Conservation (phyloP, 2,113 vertebrate genomes). For the Galbula dea region DNA sequence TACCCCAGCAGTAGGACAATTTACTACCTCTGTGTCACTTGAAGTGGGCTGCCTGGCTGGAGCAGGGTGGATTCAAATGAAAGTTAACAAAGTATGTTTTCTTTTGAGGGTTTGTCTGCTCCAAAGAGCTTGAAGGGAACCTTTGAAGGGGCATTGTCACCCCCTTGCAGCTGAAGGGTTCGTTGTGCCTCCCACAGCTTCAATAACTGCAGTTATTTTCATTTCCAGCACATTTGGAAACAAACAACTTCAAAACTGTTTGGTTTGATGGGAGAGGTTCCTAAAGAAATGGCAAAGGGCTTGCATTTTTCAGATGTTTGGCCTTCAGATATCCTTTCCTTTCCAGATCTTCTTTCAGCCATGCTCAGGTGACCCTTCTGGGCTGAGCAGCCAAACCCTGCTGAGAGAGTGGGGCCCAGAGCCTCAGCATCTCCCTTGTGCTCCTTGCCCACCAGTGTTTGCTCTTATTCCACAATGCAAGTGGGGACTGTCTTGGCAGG, state of each 20-base stretch:
- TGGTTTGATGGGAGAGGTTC: slow-evolving; percentile 33
- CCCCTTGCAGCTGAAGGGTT: not conserved
- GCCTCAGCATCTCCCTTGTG: not conserved
- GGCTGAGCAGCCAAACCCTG: slow-evolving; percentile 26
- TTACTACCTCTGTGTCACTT: slow-evolving; percentile 35
- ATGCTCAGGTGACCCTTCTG: slow-evolving; percentile 7
- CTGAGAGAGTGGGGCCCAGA: not conserved
- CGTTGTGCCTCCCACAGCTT: not conserved
- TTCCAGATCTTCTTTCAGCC: slow-evolving; percentile 24
- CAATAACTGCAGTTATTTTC: slow-evolving; percentile 34
- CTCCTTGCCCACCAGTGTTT: slow-evolving; percentile 13
- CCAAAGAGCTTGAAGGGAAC: slow-evolving; percentile 1
- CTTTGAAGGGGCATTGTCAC: not conserved
- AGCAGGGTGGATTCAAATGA: slow-evolving; percentile 31
- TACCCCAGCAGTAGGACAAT: slow-evolving; percentile 13
- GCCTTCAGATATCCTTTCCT: slow-evolving; percentile 3
- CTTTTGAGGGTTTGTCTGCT: slow-evolving; percentile 15
- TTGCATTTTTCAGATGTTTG: slow-evolving; percentile 36
- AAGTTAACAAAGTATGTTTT: slow-evolving; percentile 44
- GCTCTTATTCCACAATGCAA: not conserved
- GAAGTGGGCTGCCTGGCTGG: not conserved
- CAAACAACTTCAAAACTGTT: slow-evolving; percentile 32
- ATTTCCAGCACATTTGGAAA: slow-evolving; percentile 53
- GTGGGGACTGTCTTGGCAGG: slow-evolving; percentile 29
- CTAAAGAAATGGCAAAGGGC: slow-evolving; percentile 52